phyloP scores from a whole-genome alignment of 2,888 invertebrate genomes.

The Theretra japonica region DNA sequence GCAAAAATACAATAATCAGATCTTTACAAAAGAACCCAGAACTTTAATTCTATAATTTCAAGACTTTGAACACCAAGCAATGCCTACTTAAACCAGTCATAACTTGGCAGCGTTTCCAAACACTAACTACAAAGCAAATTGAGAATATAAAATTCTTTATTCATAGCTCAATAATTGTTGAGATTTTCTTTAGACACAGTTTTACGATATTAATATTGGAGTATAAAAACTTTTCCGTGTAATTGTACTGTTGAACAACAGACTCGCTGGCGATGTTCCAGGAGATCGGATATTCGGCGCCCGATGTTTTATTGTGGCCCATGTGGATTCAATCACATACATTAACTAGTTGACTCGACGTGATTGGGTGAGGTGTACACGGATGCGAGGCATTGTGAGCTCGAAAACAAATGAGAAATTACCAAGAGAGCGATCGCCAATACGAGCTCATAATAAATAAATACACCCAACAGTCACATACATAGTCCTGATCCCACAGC shows the following conservation, averaged over 20 bases:
- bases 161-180: not conserved
- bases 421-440: not conserved
- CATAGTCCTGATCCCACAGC: too few relatives aligned
- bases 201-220: not conserved
- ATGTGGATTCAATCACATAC: constrained; percentile 31
- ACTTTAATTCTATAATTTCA: too few relatives aligned
- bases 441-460: too few relatives aligned
- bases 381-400: not conserved
- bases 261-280: constrained; percentile 17
- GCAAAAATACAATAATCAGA: too few relatives aligned
- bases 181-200: not conserved
- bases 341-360: constrained; percentile 24
- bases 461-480: too few relatives aligned
- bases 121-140: not conserved
- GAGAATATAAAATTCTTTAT: not conserved
- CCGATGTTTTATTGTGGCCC: constrained; percentile 24
- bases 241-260: not conserved
- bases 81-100: too few relatives aligned
- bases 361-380: not conserved
- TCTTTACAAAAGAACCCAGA: too few relatives aligned
- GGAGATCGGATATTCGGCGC: constrained; percentile 14
- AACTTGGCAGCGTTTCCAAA: too few relatives aligned
- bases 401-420: not conserved
- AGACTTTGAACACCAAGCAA: too few relatives aligned
- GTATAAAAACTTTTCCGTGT: not conserved